Base-by-base conservation (phyloP, 2,888 invertebrate species). In the Chalcis sispes region DNA sequence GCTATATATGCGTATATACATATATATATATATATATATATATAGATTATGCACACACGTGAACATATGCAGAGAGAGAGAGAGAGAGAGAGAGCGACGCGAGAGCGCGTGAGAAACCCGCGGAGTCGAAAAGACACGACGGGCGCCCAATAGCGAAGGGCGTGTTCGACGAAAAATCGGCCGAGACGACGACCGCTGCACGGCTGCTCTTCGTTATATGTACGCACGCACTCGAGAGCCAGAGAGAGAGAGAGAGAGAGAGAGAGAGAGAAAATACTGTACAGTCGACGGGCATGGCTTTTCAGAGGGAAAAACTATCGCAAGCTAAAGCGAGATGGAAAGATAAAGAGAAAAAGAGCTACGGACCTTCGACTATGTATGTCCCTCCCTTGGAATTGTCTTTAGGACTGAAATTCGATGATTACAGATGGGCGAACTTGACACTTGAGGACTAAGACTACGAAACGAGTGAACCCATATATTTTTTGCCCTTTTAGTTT, bases 391-490 rank as follows among this genome's bases (percentile, higher is more conserved):
- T 4, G 25, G 42, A 58, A 70, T 74, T 64, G 73, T 77, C 73
- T 69, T 66, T 67, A 7, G 75, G 76, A n/a, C 71, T 74, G 77
- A 74, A 77, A 77, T 71, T 74, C 74, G 77, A 77, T 69, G 74
- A 74, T 74, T 77, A 74, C 77, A 74, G 77, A 77, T 77, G 77
- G 77, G 20, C 71, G 66, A 77, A 74, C 66, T 62, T 40, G 77
- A 72, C 72, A 65, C 72, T 65, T 40, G 52, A 54, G 62, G 20
- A 46, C 50, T 15, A 36, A 4, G 50, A 8, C 54, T 25, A 20
- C 13, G 25, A 29, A 23, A 58, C 27, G 25, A 1, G n/a, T 4
- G 29, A 7, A 7, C 25, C 1, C n/a, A 18, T 25, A 13, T 56
- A 23, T 52, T 62, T 69, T 71, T 52, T 29, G 18, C 2, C 7